Conservation (phyloP, 2,888 invertebrate species). For the Bombyx huttoni region DNA sequence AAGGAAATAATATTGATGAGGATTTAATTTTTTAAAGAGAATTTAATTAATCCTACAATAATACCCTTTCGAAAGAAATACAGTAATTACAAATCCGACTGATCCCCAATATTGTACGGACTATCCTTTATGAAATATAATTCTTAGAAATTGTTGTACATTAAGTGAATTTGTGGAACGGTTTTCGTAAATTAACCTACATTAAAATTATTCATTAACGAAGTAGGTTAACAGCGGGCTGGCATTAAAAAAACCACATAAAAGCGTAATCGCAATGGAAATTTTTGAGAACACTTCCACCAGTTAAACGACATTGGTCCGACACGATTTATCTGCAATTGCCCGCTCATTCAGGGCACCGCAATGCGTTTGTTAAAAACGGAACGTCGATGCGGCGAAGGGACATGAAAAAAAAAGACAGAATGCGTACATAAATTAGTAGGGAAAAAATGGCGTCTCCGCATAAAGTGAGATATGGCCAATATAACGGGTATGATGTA, state of each 20-base stretch:
- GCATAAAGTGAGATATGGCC: conserved; percentile 49
- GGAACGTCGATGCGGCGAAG: conserved; percentile 14
- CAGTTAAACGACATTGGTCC: not conserved
- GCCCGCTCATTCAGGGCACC: conserved; percentile 9
- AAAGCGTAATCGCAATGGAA: too few relatives aligned
- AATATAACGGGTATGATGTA: conserved; percentile 50
- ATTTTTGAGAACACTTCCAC: not conserved
- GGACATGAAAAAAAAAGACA: conserved; percentile 24
- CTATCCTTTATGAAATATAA: too few relatives aligned
- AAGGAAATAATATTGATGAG: conserved; percentile 16
- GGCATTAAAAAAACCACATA: too few relatives aligned
- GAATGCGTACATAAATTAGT: conserved; percentile 41
- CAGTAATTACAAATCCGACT: too few relatives aligned
- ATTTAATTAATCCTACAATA: not conserved
- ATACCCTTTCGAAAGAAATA: too few relatives aligned
- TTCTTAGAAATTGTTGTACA: too few relatives aligned
- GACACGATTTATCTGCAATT: conserved; percentile 8
- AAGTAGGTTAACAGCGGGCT: too few relatives aligned
- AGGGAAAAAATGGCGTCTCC: conserved; percentile 34
- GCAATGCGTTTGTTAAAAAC: conserved; percentile 5
- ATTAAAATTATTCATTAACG: too few relatives aligned
- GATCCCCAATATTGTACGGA: too few relatives aligned
- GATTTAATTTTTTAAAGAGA: not conserved
- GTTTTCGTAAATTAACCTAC: too few relatives aligned
- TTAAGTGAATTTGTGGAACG: too few relatives aligned